Evolutionary conservation across 2,113 vertebrate species (phyloP), one percentile per base, ranked within the genome.

Genomic region (Oncorhynchus mykiss): DNA sequence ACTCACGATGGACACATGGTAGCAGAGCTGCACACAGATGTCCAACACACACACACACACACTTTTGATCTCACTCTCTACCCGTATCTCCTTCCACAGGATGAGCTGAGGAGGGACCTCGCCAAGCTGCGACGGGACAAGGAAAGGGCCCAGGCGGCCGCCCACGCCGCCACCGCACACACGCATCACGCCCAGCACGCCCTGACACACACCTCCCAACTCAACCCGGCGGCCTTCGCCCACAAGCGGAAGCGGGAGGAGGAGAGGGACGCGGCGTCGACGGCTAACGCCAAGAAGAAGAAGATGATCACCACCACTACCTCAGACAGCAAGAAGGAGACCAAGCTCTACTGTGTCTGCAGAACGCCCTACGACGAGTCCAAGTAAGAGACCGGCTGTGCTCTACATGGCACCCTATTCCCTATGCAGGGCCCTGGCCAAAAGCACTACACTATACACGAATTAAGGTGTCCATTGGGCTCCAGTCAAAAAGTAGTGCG

Each of bases 351-450:
- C 92, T 99, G 98, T 90, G 92, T 99, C 90, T 99, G 98, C 95
- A 99, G 98, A 93, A 98, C 97, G 24, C 97, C 98, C 80, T 99
- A 99, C 0, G 98, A 99, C 2, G 97, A 99, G 91, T 96, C 97
- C 72, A 99, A 98, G 98, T 99, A 94, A 90, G 96, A 93, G 77
- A 59, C 0, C 0, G 2, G 39, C 39, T 45, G 39, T 45, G 39
- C 0, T 45, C 2, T 45, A 1, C 2, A 45, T 45, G 39, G 39
- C 2, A 11, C 39, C 2, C 39, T 3, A 45, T 45, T 11, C 39
- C 39, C 39, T 45, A 11, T 6, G 1, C 31, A 34, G 31, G 34
- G 34, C 34, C 34, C 6, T 34, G 34, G 6, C 8, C 6, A 34
- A 34, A 34, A 34, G 34, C 34, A 34, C 1, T 34, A 34, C 34